Evolutionary conservation across 2,888 invertebrate species (phyloP).

Genomic region (Xylophagus ater): DNA sequence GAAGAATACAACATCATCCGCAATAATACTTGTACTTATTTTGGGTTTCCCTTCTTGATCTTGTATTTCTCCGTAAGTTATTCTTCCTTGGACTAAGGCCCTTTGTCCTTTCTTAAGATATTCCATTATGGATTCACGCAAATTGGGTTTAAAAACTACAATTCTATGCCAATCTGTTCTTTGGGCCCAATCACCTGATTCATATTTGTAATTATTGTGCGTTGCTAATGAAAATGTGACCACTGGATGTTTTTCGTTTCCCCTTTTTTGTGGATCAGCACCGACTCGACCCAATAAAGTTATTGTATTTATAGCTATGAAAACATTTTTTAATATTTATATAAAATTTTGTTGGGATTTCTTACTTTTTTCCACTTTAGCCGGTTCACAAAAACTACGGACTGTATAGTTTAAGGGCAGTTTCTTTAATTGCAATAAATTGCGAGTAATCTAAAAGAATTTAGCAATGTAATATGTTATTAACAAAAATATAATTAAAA

Average conservation of each 20-base stretch:
- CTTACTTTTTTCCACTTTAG: no score
- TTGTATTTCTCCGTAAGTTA: slow-evolving; percentile 76
- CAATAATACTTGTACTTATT: slow-evolving; percentile 68
- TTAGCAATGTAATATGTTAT: no score
- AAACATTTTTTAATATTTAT: no score
- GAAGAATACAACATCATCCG: slow-evolving; percentile 80
- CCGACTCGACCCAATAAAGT: slow-evolving; percentile 79
- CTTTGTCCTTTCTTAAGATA: slow-evolving; percentile 79
- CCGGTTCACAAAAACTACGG: no score
- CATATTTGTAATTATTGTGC: slow-evolving; percentile 72
- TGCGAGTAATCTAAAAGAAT: no score
- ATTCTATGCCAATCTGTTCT: slow-evolving; percentile 88
- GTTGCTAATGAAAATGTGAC: slow-evolving; percentile 84
- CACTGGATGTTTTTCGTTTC: slow-evolving; percentile 70
- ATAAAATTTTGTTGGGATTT: no score
- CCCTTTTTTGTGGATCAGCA: slow-evolving; percentile 77
- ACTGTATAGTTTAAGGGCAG: no score
- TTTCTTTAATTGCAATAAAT: no score
- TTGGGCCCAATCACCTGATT: slow-evolving; percentile 67
- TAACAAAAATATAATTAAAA: no score
- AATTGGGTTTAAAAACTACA: slow-evolving; percentile 72
- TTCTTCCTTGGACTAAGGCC: slow-evolving; percentile 67
- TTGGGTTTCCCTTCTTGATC: slow-evolving; percentile 61
- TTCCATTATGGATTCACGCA: slow-evolving; percentile 67
- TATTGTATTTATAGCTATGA: slow-evolving; percentile 67